These are phyloP conservation scores for Solenopsis invicta DNA, from an alignment of 1,140 invertebrate species.

Conservation along the genomic window DNA sequence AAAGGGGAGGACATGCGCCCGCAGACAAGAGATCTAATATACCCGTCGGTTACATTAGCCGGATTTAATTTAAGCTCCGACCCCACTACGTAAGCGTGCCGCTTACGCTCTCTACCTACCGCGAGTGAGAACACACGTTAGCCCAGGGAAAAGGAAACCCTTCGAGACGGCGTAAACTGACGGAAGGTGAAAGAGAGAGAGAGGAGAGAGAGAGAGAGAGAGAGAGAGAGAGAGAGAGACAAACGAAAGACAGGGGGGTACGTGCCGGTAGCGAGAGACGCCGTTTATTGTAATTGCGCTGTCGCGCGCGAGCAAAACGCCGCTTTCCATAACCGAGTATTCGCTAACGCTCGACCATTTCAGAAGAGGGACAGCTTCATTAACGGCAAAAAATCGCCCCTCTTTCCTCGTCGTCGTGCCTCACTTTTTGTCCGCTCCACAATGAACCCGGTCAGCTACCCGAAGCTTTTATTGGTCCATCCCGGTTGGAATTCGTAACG, in stretches of 20 bases:
- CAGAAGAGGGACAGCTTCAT: constrained; percentile 74
- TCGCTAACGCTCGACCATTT: constrained; percentile 70
- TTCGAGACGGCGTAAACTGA: constrained; percentile 30
- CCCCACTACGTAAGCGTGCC: constrained; percentile 69
- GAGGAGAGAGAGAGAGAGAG: background rate
- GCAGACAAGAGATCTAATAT: constrained; percentile 83
- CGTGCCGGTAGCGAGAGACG: constrained; percentile 58
- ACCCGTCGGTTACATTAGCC: constrained; percentile 83
- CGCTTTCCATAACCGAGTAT: constrained; percentile 33
- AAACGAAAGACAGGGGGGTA: constrained; percentile 20
- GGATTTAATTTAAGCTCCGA: constrained; percentile 84
- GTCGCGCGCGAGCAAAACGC: constrained; percentile 71
- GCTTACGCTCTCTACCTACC: constrained; percentile 58
- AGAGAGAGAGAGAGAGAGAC: background rate
- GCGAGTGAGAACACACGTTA: constrained; percentile 55
- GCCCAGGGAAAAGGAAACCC: constrained; percentile 16
- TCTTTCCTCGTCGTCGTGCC: constrained; percentile 1
- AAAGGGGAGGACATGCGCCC: constrained; percentile 69
- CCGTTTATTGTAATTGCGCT: constrained; percentile 82
- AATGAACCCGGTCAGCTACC: constrained; percentile 3
- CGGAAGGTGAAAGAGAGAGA: constrained; percentile 36
- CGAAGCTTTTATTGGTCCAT: background rate
- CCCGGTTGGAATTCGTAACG: background rate
- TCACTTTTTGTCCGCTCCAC: constrained; percentile 31
- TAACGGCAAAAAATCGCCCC: constrained; percentile 69